Conservation (phyloP, 1,140 invertebrate species). For the Batillaria attramentaria region DNA sequence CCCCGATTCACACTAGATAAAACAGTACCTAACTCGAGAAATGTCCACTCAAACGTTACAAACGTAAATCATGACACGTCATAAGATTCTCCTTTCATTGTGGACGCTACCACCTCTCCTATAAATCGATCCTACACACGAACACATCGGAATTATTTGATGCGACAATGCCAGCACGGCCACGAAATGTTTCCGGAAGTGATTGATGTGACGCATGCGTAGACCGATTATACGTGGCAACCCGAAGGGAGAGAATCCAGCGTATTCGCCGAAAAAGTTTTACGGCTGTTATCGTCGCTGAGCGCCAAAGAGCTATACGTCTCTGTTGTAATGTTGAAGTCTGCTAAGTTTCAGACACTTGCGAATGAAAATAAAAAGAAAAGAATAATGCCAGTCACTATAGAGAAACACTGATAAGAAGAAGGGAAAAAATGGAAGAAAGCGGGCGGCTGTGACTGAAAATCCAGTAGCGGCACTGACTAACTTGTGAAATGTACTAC, state of each 20-base stretch:
- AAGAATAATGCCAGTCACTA: background rate
- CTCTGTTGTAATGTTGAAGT: background rate
- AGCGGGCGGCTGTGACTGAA: too few relatives aligned
- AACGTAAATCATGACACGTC: too few relatives aligned
- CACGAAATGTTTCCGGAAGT: slow-evolving; percentile 49
- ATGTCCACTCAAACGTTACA: too few relatives aligned
- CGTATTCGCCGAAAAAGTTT: too few relatives aligned
- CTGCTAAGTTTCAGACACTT: background rate
- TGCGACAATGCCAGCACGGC: slow-evolving; percentile 27
- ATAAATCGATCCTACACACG: slow-evolving; percentile 14
- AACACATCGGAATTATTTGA: slow-evolving; percentile 18
- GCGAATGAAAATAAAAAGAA: background rate
- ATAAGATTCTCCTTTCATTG: too few relatives aligned
- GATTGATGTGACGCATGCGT: slow-evolving; percentile 38
- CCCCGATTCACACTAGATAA: background rate
- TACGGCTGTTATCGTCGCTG: too few relatives aligned
- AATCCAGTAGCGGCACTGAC: too few relatives aligned
- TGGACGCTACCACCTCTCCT: background rate
- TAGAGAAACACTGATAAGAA: background rate
- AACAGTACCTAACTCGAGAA: too few relatives aligned
- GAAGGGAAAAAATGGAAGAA: too few relatives aligned
- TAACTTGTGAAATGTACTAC: too few relatives aligned
- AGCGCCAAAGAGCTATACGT: too few relatives aligned
- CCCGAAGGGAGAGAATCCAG: slow-evolving; percentile 34
- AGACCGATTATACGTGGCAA: slow-evolving; percentile 41